phyloP scores from a whole-genome alignment of 1,140 invertebrate species.

The Drosophila mauritiana region DNA sequence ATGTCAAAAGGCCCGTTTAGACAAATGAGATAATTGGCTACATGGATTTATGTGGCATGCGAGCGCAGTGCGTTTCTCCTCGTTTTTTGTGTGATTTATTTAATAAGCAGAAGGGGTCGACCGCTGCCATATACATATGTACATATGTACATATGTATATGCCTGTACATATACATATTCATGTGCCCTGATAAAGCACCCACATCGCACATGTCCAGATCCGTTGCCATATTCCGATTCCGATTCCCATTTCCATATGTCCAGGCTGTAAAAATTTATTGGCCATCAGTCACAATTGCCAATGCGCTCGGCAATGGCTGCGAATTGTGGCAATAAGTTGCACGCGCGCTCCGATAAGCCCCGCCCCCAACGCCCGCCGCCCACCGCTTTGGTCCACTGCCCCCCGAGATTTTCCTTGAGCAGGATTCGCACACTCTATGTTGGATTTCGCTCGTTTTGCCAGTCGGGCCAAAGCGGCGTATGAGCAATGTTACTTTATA shows the following conservation, averaged over 20 bases:
- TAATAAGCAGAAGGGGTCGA: conserved; percentile 53
- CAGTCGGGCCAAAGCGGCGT: conserved; percentile 15
- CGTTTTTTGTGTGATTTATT: conserved; percentile 65
- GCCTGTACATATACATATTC: conserved; percentile 11
- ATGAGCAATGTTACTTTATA: conserved; percentile 12
- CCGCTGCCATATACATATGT: background rate
- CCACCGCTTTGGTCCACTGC: background rate
- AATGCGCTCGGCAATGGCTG: conserved; percentile 55
- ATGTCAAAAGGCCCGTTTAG: conserved; percentile 62
- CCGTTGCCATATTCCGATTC: background rate
- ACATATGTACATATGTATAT: conserved; percentile 28
- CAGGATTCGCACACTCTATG: conserved; percentile 6
- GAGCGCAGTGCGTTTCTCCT: background rate
- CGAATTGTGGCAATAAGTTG: conserved; percentile 76
- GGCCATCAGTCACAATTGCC: conserved; percentile 80
- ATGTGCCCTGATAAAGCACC: conserved; percentile 26
- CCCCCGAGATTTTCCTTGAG: background rate
- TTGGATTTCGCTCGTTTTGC: background rate
- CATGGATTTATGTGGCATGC: conserved; percentile 68
- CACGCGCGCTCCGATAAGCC: conserved; percentile 66
- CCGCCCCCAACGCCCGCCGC: background rate
- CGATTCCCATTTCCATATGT: conserved; percentile 40
- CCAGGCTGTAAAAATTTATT: conserved; percentile 77
- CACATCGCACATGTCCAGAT: conserved; percentile 11
- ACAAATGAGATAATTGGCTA: conserved; percentile 83